Conservation (phyloP, 1,140 invertebrate species). For the Leptinotarsa undecemlineata region DNA sequence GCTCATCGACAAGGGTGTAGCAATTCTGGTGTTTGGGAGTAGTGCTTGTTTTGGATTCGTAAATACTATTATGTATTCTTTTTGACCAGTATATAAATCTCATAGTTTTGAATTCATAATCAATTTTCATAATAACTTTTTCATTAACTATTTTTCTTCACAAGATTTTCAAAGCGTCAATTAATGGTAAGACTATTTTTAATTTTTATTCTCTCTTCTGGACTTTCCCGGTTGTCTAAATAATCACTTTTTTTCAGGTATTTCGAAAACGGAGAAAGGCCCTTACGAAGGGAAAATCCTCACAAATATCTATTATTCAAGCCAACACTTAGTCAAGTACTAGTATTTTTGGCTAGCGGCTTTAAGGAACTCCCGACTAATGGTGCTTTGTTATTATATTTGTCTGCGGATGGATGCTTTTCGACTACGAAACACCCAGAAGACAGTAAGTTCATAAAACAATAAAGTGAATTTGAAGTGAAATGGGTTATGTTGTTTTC, state of each 20-base stretch:
- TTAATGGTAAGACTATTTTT: too few species aligned
- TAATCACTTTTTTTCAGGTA: constrained; percentile 55
- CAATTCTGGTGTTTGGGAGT: too few species aligned
- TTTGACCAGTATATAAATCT: too few species aligned
- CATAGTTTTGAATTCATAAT: too few species aligned
- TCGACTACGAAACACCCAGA: constrained; percentile 86
- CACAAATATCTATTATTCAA: constrained; percentile 97
- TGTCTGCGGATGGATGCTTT: constrained; percentile 92
- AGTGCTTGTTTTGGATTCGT: too few species aligned
- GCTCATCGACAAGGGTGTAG: too few species aligned
- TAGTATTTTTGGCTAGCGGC: constrained; percentile 91
- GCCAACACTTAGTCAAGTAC: constrained; percentile 90
- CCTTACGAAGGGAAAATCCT: constrained; percentile 84
- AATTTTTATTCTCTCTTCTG: background rate
- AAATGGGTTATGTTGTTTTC: too few species aligned
- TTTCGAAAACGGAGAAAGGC: constrained; percentile 71
- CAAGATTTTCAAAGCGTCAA: too few species aligned
- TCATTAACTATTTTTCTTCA: too few species aligned
- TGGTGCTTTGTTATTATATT: constrained; percentile 88
- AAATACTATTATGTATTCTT: too few species aligned
- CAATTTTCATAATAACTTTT: too few species aligned
- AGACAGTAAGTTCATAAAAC: constrained; percentile 72
- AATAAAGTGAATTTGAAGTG: too few species aligned
- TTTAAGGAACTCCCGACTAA: constrained; percentile 92
- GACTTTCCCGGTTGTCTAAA: background rate